Evolutionary conservation across 1,140 invertebrate genomes (phyloP).

Genomic region (Phocides pigmalion): DNA sequence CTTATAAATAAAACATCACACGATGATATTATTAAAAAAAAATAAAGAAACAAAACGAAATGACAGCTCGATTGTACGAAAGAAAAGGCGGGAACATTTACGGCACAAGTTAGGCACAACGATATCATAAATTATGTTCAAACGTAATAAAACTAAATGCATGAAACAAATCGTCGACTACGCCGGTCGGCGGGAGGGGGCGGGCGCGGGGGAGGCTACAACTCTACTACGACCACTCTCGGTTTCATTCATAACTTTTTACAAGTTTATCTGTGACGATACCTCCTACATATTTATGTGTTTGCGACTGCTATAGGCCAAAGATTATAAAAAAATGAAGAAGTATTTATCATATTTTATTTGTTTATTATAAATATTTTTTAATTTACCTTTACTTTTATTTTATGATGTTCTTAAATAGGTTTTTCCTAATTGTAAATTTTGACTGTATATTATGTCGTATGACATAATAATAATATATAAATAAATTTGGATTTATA

Average conservation of each 20-base stretch:
- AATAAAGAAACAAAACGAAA: conserved; percentile 5
- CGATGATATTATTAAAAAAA: background rate
- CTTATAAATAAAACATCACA: background rate
- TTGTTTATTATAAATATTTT: conserved; percentile 2
- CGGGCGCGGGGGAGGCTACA: conserved; percentile 28
- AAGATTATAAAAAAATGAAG: conserved; percentile 55
- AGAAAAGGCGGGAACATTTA: background rate
- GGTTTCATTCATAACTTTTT: conserved; percentile 84
- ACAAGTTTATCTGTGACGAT: conserved; percentile 82
- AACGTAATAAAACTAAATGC: conserved; percentile 79
- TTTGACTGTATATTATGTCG: too few species aligned
- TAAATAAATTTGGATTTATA: too few species aligned
- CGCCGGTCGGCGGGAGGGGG: conserved; percentile 28
- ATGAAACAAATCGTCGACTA: conserved; percentile 70
- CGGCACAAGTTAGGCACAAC: conserved; percentile 7
- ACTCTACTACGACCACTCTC: conserved; percentile 80
- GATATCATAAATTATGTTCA: conserved; percentile 63
- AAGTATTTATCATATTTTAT: background rate
- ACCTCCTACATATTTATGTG: conserved; percentile 83
- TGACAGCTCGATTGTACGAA: background rate
- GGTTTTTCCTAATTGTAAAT: too few species aligned
- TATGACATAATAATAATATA: too few species aligned
- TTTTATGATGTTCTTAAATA: too few species aligned
- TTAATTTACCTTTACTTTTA: background rate
- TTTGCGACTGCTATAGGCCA: conserved; percentile 69